These are phyloP conservation scores for Clistopyga incitator DNA, from an alignment of 2,888 invertebrate species.

Conservation along the genomic window DNA sequence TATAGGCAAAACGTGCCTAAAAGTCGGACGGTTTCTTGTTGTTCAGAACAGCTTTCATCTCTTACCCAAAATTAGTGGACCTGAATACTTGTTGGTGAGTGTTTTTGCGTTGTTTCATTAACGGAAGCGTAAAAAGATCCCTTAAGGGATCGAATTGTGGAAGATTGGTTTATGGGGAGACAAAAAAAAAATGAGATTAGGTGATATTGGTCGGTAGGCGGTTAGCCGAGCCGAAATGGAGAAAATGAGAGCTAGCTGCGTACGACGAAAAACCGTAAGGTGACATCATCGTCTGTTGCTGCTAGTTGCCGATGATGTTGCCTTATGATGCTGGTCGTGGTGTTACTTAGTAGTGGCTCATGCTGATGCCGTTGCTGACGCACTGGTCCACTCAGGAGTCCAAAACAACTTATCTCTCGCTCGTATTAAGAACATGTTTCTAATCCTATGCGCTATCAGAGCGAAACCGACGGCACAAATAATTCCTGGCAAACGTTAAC, in stretches of 20 bases:
- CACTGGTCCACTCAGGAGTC: constrained; percentile 39
- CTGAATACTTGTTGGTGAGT: too few relatives aligned
- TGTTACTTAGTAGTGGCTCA: constrained; percentile 10
- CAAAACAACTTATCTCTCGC: constrained; percentile 48
- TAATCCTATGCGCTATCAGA: constrained; percentile 55
- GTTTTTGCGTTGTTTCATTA: too few relatives aligned
- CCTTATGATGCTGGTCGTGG: neutral
- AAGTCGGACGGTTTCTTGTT: too few relatives aligned
- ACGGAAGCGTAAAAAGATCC: too few relatives aligned
- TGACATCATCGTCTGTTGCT: constrained; percentile 63
- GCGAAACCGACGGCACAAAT: constrained; percentile 45
- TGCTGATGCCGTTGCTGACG: constrained; percentile 38
- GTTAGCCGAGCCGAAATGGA: neutral
- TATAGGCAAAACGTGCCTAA: too few relatives aligned
- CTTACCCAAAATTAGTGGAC: too few relatives aligned
- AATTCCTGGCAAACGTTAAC: constrained; percentile 7
- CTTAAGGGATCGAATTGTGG: too few relatives aligned
- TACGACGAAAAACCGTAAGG: constrained; percentile 62
- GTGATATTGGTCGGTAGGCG: too few relatives aligned
- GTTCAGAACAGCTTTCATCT: too few relatives aligned
- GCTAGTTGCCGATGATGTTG: constrained; percentile 4
- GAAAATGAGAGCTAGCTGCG: neutral
- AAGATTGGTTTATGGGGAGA: too few relatives aligned
- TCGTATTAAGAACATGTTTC: constrained; percentile 36
- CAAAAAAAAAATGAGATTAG: too few relatives aligned